A percentile compares a stretch with the other conserved stretches of the same genome.
Evolutionary conservation across 2,113 vertebrate genomes (phyloP).

Genomic region (Cricetomys ansorgei): DNA sequence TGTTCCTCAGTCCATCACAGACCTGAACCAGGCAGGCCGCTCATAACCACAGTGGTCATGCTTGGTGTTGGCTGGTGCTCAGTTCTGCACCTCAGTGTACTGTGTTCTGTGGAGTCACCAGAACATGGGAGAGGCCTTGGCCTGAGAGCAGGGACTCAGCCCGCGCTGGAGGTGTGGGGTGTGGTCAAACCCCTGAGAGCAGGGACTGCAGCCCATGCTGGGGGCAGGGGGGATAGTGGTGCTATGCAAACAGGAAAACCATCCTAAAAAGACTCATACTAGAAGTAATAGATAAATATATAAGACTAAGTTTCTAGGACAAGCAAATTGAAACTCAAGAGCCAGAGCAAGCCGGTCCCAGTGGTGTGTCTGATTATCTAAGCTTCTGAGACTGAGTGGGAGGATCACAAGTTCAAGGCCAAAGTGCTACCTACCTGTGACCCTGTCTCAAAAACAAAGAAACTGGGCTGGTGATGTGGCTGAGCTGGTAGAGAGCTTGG

Average conservation of each 20-base stretch:
- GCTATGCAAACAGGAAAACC: slow-evolving; percentile 59
- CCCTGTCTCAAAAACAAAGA: background rate
- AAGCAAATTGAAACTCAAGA: background rate
- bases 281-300: slow-evolving; percentile 59
- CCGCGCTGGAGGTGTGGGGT: background rate
- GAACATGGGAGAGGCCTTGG: background rate
- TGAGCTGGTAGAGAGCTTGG: rapidly evolving
- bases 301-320: background rate
- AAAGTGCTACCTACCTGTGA: background rate
- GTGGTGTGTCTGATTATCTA: too few species aligned
- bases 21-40: background rate
- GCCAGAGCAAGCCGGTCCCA: background rate
- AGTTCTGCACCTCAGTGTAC: background rate
- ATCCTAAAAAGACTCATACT: background rate
- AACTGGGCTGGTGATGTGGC: background rate
- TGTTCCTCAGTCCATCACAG: background rate
- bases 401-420: background rate
- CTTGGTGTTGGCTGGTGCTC: background rate
- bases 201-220: too few species aligned
- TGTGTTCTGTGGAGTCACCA: background rate
- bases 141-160: background rate
- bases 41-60: background rate
- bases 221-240: too few species aligned
- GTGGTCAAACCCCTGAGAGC: background rate
- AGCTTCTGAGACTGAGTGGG: background rate